These are phyloP conservation scores for Clamator glandarius DNA, from an alignment of 2,797 vertebrate species.

Conservation along the genomic window DNA sequence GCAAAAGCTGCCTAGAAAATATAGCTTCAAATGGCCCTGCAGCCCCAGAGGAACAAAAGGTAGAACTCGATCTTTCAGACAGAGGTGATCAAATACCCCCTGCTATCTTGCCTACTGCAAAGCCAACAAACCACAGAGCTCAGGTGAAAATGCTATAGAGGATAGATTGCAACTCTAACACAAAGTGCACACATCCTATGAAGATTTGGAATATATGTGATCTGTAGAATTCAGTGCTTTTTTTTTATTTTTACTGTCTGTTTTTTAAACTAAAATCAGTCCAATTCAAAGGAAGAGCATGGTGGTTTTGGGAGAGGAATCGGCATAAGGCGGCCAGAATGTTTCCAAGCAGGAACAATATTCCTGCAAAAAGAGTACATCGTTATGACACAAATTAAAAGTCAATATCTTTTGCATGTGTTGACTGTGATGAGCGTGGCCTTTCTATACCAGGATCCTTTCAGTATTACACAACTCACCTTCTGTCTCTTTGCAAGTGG, in stretches of 20 bases:
- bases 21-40: not conserved
- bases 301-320: not conserved
- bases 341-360: not conserved
- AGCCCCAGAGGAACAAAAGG: not conserved
- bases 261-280: not conserved
- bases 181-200: not conserved
- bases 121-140: not conserved
- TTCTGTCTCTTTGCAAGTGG: not conserved
- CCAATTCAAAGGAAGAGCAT: not conserved
- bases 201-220: not conserved
- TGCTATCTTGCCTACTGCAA: not conserved
- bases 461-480: not conserved
- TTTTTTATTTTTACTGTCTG: not conserved
- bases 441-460: not conserved
- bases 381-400: not conserved
- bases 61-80: not conserved
- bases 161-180: not conserved
- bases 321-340: not conserved
- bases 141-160: not conserved
- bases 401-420: not conserved
- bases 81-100: not conserved
- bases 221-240: not conserved
- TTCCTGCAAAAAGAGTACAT: not conserved
- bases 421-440: not conserved
- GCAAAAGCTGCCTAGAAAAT: slow-evolving; percentile 4